Evolutionary conservation across 2,797 vertebrate species (phyloP).

Genomic region (Muscicapa comitata): DNA sequence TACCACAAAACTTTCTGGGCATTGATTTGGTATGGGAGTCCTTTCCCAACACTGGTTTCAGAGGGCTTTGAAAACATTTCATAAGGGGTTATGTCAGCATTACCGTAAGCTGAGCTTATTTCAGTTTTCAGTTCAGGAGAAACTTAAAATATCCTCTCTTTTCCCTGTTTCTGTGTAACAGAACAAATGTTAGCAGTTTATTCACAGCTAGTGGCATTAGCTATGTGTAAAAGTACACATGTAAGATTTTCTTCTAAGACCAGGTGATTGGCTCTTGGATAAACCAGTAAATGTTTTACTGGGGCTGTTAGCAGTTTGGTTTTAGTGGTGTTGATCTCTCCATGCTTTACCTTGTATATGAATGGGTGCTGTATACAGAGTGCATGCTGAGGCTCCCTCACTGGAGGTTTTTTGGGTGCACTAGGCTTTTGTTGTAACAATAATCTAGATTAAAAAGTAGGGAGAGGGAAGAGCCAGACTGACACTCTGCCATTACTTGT

Average conservation of each 20-base stretch:
- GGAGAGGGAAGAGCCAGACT: neutral
- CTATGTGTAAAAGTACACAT: neutral
- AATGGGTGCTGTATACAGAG: neutral
- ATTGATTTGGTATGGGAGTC: neutral
- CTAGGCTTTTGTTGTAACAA: neutral
- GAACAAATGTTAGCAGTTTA: neutral
- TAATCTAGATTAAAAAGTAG: neutral
- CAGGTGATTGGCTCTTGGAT: neutral
- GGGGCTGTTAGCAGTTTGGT: neutral
- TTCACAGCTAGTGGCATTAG: neutral
- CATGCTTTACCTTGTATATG: neutral
- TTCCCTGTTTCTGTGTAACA: neutral
- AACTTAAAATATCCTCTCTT: neutral
- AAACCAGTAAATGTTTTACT: neutral
- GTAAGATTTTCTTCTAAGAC: neutral
- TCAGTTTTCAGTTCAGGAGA: neutral
- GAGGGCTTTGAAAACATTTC: neutral
- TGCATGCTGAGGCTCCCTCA: neutral
- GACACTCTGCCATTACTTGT: neutral
- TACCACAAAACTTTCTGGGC: neutral
- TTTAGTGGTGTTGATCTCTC: neutral
- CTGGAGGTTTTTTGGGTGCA: neutral
- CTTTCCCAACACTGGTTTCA: neutral
- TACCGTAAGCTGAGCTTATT: neutral
- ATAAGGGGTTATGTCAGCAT: accelerated